phyloP scores from a whole-genome alignment of 1,140 invertebrate genomes.

The Physella acuta region DNA sequence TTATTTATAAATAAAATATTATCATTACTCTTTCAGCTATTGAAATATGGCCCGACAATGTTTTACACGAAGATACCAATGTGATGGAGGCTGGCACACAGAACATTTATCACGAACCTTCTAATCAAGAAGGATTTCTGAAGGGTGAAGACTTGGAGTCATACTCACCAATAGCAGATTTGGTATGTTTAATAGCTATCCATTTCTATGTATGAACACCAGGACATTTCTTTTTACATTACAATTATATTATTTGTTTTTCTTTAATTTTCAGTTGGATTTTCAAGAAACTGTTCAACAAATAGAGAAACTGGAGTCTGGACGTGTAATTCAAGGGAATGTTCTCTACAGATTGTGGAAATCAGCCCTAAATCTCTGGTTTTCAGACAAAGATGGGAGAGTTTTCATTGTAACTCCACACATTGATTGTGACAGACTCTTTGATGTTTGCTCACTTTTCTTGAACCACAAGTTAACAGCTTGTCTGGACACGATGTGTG shows the following conservation, averaged over 20 bases:
- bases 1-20: neutral
- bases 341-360: slow-evolving; percentile 44
- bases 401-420: slow-evolving; percentile 45
- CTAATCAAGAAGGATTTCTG: slow-evolving; percentile 9
- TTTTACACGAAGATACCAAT: slow-evolving; percentile 7
- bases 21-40: slow-evolving; percentile 7
- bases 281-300: slow-evolving; percentile 21
- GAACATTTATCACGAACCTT: neutral
- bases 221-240: neutral
- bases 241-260: neutral
- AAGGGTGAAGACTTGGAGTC: slow-evolving; percentile 10
- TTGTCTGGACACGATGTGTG: slow-evolving; percentile 41
- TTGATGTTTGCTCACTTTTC: slow-evolving; percentile 40
- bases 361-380: slow-evolving; percentile 42
- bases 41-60: slow-evolving; percentile 21
- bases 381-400: slow-evolving; percentile 33
- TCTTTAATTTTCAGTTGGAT: neutral
- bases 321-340: slow-evolving; percentile 23
- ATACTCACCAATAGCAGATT: neutral
- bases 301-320: slow-evolving; percentile 26
- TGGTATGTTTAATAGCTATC: neutral
- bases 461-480: slow-evolving; percentile 40
- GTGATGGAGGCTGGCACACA: slow-evolving; percentile 19
- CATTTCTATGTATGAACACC: neutral
- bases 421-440: slow-evolving; percentile 38